Conservation (phyloP, 2,888 invertebrate species). For the Dicranocentrus wangi region DNA sequence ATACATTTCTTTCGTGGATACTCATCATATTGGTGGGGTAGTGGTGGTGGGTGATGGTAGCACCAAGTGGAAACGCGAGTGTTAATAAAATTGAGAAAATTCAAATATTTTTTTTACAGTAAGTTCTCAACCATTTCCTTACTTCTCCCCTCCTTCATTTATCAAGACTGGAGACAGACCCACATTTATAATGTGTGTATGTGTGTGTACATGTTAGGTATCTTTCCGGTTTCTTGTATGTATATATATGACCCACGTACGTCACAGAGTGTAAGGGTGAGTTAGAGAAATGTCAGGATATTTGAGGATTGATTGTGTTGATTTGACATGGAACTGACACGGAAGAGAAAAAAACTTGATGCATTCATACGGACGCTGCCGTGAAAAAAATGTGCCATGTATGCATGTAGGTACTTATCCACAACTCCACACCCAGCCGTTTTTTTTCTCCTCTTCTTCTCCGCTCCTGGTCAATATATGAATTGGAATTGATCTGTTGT, state of each 20-base stretch:
- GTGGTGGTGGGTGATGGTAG: background rate
- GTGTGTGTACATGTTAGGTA: too few species aligned
- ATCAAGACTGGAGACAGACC: background rate
- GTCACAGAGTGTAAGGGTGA: too few species aligned
- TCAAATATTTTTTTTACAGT: background rate
- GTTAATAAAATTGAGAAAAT: background rate
- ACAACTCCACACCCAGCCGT: too few species aligned
- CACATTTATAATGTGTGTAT: background rate
- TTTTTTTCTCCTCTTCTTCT: too few species aligned
- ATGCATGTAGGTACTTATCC: background rate
- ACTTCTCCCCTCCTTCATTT: background rate
- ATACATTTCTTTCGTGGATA: too few species aligned
- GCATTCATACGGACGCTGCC: constrained; percentile 17
- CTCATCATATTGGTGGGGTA: too few species aligned
- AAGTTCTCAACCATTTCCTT: background rate
- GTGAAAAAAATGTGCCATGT: too few species aligned
- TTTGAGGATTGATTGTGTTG: constrained; percentile 38
- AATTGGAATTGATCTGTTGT: too few species aligned
- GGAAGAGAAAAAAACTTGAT: constrained; percentile 4
- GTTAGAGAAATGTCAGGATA: constrained; percentile 24
- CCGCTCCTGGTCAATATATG: too few species aligned
- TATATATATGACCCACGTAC: too few species aligned
- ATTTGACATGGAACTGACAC: constrained; percentile 50
- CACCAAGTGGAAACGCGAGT: background rate
- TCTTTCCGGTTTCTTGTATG: too few species aligned